Conservation (phyloP, 2,113 vertebrate genomes). For the Paratilapia polleni region DNA sequence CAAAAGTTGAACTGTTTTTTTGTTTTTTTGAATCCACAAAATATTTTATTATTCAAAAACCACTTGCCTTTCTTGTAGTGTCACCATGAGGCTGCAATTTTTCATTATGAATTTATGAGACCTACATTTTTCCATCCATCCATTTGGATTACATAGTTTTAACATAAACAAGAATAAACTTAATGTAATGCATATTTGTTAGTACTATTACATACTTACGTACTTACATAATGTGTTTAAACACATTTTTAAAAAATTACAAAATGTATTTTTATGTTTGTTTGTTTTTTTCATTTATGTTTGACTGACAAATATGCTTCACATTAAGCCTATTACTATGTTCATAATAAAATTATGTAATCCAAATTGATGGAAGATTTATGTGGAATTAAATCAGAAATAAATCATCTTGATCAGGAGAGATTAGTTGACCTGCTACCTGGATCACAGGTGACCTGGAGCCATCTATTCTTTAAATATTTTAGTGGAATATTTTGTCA, state of each 20-base stretch:
- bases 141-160: neutral
- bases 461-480: no score
- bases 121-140: neutral
- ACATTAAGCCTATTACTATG: neutral
- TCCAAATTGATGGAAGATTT: neutral
- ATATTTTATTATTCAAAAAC: neutral
- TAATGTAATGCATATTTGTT: no score
- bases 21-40: neutral
- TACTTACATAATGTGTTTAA: neutral
- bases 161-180: neutral
- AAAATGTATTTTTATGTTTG: no score
- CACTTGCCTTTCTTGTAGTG: neutral
- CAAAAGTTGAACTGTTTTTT: neutral
- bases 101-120: neutral
- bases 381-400: neutral
- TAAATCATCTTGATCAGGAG: neutral
- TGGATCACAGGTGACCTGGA: accelerated
- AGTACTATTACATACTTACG: neutral
- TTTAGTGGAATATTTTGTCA: neutral
- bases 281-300: neutral
- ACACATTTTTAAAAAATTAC: no score
- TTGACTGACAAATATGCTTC: neutral
- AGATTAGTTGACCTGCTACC: no score
- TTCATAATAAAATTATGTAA: neutral
- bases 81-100: neutral